Evolutionary conservation across 2,797 vertebrate species (phyloP), one percentile per base, ranked within the genome.

Genomic region (Phrynocephalus vlangalii): DNA sequence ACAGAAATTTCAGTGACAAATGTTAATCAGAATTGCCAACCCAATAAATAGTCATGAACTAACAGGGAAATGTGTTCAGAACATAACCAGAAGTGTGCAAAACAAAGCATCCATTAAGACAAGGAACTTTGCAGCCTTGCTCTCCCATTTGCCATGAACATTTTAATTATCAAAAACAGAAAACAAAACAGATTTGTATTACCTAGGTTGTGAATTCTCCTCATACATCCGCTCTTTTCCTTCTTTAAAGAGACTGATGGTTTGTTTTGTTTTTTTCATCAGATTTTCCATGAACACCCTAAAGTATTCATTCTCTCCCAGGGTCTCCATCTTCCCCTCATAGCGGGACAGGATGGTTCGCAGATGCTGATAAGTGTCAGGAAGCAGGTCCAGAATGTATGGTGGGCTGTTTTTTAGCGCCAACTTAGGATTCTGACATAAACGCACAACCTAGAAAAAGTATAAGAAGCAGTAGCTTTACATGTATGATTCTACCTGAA

Each of bases 221-320:
- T 99, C 99, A 8, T 99, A 99, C 99, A 99, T 99, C 93, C 98
- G 95, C 24, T 99, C 99, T 87, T 99, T 99, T 83, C 99, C 99
- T 86, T 99, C 99, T 92, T 99, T 99, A 95, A 99, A 99, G 87
- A 99, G 97, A 96, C 98, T 99, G 96, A 99, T 99, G 91, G 99
- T 99, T 97, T 99, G 99, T 94, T 99, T 99, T 91, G 98, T 99
- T 96, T 99, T 99, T 95, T 99, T 99, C 93, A 98, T 98, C 89
- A 99, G 93, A 95, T 99, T 99, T 93, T 99, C 99, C 98, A 99
- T 98, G 96, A 99, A 99, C 83, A 99, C 98, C 0, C 99, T 97
- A 95, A 99, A 99, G 91, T 99, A 99, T 93, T 99, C 99, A 0
- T 99, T 99, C 86, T 99, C 99, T 3, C 99, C 99, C 79, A 99